Conservation (phyloP, 2,888 invertebrate species). For the Arge pagana region DNA sequence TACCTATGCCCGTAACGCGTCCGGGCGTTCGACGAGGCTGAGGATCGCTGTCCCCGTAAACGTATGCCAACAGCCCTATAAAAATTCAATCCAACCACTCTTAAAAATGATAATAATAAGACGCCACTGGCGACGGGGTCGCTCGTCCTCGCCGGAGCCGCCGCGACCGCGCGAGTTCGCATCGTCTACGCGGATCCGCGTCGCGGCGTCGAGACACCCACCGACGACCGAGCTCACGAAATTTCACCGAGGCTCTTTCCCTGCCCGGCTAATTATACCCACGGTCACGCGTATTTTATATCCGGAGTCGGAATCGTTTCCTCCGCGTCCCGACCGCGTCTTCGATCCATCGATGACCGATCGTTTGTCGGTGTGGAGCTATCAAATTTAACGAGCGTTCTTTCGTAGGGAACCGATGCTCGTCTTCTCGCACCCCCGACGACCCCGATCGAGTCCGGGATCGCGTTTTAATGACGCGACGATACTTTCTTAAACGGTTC, state of each 20-base stretch:
- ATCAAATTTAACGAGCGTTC: conserved; percentile 32
- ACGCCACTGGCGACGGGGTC: conserved; percentile 35
- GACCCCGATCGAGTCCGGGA: too few species aligned
- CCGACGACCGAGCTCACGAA: neutral
- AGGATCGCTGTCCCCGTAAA: conserved; percentile 40
- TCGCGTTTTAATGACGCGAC: too few species aligned
- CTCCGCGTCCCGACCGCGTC: too few species aligned
- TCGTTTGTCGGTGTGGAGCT: conserved; percentile 31
- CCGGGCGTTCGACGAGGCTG: too few species aligned
- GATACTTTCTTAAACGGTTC: too few species aligned
- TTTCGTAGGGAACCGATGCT: neutral
- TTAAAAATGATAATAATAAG: conserved; percentile 49
- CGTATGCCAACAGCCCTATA: conserved; percentile 46
- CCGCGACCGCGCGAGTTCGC: neutral
- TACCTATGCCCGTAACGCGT: neutral
- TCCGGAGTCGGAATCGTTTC: too few species aligned
- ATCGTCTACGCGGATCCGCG: neutral
- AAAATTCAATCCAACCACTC: conserved; percentile 51
- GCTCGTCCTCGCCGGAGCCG: conserved; percentile 2
- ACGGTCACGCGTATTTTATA: neutral
- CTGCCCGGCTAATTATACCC: neutral
- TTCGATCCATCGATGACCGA: conserved; percentile 30
- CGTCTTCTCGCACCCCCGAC: neutral
- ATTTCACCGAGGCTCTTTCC: neutral
- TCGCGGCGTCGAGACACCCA: neutral